Evolutionary conservation across 2,888 invertebrate genomes (phyloP).

Genomic region (Augiades crinisus): DNA sequence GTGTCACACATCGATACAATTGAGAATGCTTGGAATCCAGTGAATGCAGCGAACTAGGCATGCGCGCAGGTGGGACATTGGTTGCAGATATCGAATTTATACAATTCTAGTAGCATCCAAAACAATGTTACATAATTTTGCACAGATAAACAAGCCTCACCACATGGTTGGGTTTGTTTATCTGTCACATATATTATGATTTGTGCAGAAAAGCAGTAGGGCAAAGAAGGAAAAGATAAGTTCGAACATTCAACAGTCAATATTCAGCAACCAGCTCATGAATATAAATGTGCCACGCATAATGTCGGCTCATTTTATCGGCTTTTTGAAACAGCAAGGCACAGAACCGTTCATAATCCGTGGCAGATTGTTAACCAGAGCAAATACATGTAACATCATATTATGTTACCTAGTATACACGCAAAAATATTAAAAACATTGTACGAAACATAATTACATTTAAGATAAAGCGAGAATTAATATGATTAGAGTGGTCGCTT

Average conservation of each 20-base stretch:
- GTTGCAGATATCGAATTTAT: background rate
- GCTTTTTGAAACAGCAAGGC: background rate
- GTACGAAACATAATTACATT: too few relatives aligned
- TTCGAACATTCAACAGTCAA: background rate
- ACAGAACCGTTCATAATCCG: background rate
- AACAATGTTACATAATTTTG: too few relatives aligned
- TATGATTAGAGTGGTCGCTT: too few relatives aligned
- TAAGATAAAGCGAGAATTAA: too few relatives aligned
- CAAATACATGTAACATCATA: background rate
- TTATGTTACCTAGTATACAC: too few relatives aligned
- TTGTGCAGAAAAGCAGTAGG: too few relatives aligned
- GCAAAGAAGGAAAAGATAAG: too few relatives aligned
- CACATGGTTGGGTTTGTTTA: too few relatives aligned
- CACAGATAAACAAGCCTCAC: too few relatives aligned
- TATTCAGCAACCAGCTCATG: conserved; percentile 7
- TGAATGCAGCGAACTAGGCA: background rate
- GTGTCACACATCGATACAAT: background rate
- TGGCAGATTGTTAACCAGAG: background rate
- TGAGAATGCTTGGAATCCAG: background rate
- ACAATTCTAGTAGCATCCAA: background rate
- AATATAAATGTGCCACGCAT: conserved; percentile 8
- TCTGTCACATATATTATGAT: too few relatives aligned
- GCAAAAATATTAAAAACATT: too few relatives aligned
- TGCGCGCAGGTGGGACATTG: background rate
- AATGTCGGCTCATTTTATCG: conserved; percentile 1